Base-by-base conservation (phyloP, 1,140 invertebrate genomes). In the Nephotettix cincticeps region DNA sequence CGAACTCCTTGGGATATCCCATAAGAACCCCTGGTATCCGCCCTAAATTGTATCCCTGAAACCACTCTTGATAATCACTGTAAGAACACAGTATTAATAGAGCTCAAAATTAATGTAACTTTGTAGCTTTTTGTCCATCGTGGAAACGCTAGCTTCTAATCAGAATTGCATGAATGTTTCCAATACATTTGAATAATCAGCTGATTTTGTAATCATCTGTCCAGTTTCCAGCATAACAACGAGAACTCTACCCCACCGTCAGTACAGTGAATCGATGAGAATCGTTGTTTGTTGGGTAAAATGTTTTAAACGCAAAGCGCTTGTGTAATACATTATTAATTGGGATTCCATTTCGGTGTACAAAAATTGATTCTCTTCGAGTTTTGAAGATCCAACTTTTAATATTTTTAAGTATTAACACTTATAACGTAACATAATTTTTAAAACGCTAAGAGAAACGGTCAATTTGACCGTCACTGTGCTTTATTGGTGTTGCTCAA, bases 151-250 rank as follows among this genome's bases (percentile, higher is more conserved):
- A 17, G 36, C 36, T 6, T 11, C 47, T 11, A 4, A n/a, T n/a
- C n/a, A 11, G 47, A n/a, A 3, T 21, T 3, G 4, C 19, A n/a
- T 51, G 6, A 51, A 21, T 51, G 21, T 21, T 21, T 6, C 47
- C 47, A 21, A 51, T 21, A 51, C 21, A 51, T 51, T 51, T 3
- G 47, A 51, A 51, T 51, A 51, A 51, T 51, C 47, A 51, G 47
- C 47, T 51, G 47, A 21, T 51, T 51, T 51, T n/a, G 47, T 51
- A 51, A 51, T 51, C 47, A 51, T 51, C 47, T 21, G 4, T n/a
- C 14, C 47, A 21, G 47, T 51, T 51, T 51, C 47, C 47, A 4
- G 47, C 47, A 51, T 51, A 51, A 51, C 19, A 4, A 51, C 3
- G 6, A n/a, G 3, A 51, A 17, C 14, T 4, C 4, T 21, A 9